phyloP scores from a whole-genome alignment of 1,140 invertebrate species.

The Octopus bimaculoides region DNA sequence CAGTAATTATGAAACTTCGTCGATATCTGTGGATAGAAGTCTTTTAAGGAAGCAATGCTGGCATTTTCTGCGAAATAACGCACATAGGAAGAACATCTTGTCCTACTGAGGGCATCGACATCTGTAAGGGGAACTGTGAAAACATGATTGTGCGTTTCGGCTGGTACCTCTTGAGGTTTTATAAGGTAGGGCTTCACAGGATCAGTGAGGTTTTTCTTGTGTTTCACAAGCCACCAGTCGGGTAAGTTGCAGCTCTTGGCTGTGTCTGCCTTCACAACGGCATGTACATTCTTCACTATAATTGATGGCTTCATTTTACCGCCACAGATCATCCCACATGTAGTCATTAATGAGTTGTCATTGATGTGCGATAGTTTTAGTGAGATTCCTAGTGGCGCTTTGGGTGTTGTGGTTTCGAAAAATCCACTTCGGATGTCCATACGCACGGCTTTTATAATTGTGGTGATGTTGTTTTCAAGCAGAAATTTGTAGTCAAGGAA shows the following conservation, averaged over 20 bases:
- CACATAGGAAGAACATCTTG: conserved; percentile 39
- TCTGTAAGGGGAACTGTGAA: conserved; percentile 36
- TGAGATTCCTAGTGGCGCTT: conserved; percentile 34
- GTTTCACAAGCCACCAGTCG: conserved; percentile 37
- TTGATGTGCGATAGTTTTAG: conserved; percentile 31
- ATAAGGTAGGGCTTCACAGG: conserved; percentile 13
- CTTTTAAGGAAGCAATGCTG: conserved; percentile 35
- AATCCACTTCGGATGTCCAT: conserved; percentile 38
- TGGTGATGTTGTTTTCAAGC: conserved; percentile 26
- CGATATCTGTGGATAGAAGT: conserved; percentile 28
- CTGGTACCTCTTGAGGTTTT: conserved; percentile 17
- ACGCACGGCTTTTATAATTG: conserved; percentile 31
- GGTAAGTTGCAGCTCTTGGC: conserved; percentile 24
- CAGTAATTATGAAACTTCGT: conserved; percentile 38
- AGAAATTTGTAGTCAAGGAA: conserved; percentile 33
- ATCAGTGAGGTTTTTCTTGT: conserved; percentile 12
- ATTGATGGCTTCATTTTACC: conserved; percentile 36
- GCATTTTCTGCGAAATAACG: conserved; percentile 38
- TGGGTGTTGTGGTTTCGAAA: conserved; percentile 37
- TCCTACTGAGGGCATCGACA: conserved; percentile 31
- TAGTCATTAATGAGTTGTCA: conserved; percentile 33
- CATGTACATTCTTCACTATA: conserved; percentile 29
- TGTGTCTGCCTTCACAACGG: conserved; percentile 26
- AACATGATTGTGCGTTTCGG: conserved; percentile 21
- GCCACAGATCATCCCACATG: conserved; percentile 30